These are phyloP conservation scores for Actinia tenebrosa DNA, from an alignment of 64 coral and sea anemone species.

Conservation along the genomic window DNA sequence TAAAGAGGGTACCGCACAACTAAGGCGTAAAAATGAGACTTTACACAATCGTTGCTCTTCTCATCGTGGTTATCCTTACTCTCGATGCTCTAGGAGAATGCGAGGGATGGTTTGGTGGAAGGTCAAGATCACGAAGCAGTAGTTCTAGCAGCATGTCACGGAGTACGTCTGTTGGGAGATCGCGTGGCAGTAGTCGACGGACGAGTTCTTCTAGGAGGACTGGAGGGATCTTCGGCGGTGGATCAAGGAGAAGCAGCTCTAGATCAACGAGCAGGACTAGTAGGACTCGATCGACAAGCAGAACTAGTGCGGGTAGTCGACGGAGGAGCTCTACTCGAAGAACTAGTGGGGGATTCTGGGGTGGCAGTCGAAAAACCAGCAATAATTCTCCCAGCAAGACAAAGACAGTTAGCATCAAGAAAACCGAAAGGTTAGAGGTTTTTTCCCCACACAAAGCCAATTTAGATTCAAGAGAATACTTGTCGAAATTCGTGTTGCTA, in stretches of 20 bases:
- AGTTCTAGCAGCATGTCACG: neutral
- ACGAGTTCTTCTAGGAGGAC: neutral
- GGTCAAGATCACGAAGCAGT: slow-evolving; percentile 3
- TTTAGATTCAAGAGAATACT: too few species aligned
- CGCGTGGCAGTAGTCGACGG: neutral
- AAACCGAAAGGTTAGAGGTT: neutral
- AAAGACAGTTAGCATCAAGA: neutral
- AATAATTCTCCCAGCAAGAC: neutral
- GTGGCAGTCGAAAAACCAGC: neutral
- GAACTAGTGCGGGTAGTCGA: neutral
- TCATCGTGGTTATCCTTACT: slow-evolving; percentile 29
- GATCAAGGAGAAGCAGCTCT: neutral
- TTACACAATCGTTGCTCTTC: slow-evolving; percentile 18
- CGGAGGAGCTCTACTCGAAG: neutral
- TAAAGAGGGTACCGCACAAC: too few species aligned
- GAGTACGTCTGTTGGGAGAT: neutral
- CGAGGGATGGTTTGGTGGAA: slow-evolving; percentile 38
- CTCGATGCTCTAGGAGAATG: slow-evolving; percentile 16
- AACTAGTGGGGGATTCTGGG: neutral
- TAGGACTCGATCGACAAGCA: neutral
- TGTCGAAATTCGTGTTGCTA: too few species aligned
- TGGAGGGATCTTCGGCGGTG: too few species aligned
- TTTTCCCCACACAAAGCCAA: too few species aligned
- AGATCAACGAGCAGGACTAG: neutral
- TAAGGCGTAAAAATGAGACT: neutral